phyloP scores from a whole-genome alignment of 2,113 vertebrate genomes.

The Megaceryle maxima region DNA sequence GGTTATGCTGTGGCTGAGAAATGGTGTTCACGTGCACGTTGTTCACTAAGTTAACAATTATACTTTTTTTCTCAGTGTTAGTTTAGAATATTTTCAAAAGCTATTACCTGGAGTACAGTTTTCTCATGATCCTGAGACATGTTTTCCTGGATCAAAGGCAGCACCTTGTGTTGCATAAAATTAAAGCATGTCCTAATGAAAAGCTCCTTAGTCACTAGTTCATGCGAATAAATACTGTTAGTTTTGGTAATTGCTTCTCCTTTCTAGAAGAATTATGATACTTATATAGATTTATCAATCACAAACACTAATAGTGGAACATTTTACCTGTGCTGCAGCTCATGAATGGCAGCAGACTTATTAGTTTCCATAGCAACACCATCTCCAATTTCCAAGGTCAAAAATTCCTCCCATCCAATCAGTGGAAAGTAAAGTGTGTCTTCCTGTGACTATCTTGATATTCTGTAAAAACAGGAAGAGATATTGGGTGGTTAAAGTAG shows the following conservation, averaged over 20 bases:
- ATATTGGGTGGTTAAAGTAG: background rate
- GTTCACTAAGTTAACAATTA: background rate
- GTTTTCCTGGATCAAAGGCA: slow-evolving; percentile 25
- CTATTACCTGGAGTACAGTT: background rate
- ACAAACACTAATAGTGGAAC: slow-evolving; percentile 75
- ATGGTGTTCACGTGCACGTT: background rate
- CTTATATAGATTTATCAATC: slow-evolving; percentile 80
- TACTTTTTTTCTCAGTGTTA: background rate
- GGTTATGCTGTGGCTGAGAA: background rate
- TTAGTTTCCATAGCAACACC: slow-evolving; percentile 94
- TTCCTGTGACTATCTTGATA: slow-evolving; percentile 49
- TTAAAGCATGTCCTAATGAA: background rate
- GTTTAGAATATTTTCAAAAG: background rate
- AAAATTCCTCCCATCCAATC: slow-evolving; percentile 83
- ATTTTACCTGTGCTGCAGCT: slow-evolving; percentile 86
- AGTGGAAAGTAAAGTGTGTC: slow-evolving; percentile 50
- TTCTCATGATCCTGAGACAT: background rate
- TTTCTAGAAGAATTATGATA: slow-evolving; percentile 58
- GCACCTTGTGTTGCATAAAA: background rate
- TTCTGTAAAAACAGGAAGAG: slow-evolving; percentile 65
- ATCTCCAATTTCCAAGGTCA: slow-evolving; percentile 93
- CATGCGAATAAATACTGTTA: background rate
- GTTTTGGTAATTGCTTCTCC: slow-evolving; percentile 29
- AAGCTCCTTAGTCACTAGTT: slow-evolving; percentile 32
- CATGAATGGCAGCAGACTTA: slow-evolving; percentile 91